Conservation (phyloP, 2,113 vertebrate genomes). For the Pelecanoides urinatrix region DNA sequence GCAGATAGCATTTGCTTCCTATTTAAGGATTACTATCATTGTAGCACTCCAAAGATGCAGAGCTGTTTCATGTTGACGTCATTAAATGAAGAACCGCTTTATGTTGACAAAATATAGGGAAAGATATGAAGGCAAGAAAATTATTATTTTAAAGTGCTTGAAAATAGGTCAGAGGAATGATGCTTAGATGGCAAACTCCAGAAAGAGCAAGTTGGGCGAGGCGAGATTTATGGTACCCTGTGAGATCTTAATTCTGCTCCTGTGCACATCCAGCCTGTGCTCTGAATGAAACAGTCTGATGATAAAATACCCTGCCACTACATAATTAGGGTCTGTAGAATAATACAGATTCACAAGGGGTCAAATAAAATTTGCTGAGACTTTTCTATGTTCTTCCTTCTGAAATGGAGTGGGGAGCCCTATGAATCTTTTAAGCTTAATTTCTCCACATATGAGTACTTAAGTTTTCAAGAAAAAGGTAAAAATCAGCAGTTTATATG, state of each 20-base stretch:
- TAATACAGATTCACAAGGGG: neutral
- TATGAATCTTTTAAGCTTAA: neutral
- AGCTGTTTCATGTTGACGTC: neutral
- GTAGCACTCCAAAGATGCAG: neutral
- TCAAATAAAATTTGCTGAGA: neutral
- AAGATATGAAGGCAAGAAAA: neutral
- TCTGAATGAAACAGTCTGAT: neutral
- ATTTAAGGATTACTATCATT: neutral
- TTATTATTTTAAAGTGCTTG: neutral
- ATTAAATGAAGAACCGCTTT: neutral
- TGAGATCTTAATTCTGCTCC: neutral
- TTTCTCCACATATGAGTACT: neutral
- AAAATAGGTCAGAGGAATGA: neutral
- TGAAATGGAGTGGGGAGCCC: neutral
- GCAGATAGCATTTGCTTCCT: neutral
- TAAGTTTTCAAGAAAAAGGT: neutral
- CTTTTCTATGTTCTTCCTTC: neutral
- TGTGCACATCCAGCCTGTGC: neutral
- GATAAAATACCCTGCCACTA: neutral
- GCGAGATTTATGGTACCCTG: neutral
- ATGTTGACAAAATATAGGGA: neutral
- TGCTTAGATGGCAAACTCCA: neutral
- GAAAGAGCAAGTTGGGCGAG: neutral
- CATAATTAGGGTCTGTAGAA: neutral
- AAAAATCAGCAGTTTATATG: neutral